Conservation (phyloP, 2,888 invertebrate species). For the Fissipunctia ypsillon region DNA sequence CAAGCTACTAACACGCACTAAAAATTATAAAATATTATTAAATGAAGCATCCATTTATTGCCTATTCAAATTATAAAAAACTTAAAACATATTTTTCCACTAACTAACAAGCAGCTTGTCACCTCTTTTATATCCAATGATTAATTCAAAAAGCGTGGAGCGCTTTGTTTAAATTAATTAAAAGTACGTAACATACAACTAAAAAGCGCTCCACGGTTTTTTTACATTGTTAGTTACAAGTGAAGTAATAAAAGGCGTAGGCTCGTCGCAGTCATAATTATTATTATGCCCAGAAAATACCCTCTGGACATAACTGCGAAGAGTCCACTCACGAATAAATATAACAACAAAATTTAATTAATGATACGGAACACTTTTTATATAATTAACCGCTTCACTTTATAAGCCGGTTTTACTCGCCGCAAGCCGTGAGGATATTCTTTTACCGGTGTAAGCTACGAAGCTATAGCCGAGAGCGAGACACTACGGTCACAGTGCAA, state of each 20-base stretch:
- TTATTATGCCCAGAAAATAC: neutral
- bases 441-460: conserved; percentile 40
- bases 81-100: no score
- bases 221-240: no score
- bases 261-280: neutral
- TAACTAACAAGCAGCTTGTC: no score
- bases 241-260: neutral
- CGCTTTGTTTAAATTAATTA: no score
- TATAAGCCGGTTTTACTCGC: conserved; percentile 43
- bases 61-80: no score
- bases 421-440: conserved; percentile 25
- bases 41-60: no score
- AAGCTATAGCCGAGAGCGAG: conserved; percentile 7
- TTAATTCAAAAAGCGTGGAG: no score
- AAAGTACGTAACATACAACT: no score
- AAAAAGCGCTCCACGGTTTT: no score
- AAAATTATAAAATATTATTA: no score
- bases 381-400: conserved; percentile 45
- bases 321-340: neutral
- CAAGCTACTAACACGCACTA: no score
- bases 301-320: neutral
- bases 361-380: conserved; percentile 38
- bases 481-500: conserved; percentile 23
- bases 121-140: no score
- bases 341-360: conserved; percentile 3